Evolutionary conservation across 2,113 vertebrate species (phyloP).

Genomic region (Aviceda subcristata): DNA sequence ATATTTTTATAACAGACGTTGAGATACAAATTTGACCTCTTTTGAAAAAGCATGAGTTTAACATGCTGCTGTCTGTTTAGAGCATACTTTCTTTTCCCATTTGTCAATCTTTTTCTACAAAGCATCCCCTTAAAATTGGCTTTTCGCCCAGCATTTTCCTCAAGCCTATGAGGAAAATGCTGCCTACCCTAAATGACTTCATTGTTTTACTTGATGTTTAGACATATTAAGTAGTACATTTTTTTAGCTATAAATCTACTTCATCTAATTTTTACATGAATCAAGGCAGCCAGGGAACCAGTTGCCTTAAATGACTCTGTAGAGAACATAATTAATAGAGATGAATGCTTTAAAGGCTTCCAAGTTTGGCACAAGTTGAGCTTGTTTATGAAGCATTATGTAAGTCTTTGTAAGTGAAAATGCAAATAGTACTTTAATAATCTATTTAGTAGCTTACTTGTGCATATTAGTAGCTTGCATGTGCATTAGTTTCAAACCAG

Average conservation of each 20-base stretch:
- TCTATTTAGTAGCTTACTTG: background rate
- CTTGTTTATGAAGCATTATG: background rate
- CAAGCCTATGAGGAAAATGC: background rate
- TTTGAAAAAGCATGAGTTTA: background rate
- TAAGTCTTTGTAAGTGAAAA: background rate
- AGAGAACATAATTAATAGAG: background rate
- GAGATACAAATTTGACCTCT: background rate
- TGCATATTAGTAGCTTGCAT: background rate
- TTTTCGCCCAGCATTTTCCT: background rate
- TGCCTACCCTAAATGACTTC: background rate
- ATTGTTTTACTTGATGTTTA: background rate
- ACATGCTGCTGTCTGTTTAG: background rate
- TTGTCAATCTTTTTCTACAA: background rate
- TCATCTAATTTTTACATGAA: background rate
- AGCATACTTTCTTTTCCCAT: background rate
- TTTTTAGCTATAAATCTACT: background rate
- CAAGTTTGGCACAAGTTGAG: background rate
- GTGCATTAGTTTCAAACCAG: background rate
- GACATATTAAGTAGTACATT: background rate
- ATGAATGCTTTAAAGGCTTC: background rate
- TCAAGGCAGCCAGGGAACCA: background rate
- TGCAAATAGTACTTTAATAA: background rate
- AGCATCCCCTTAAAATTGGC: background rate
- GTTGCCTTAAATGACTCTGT: background rate
- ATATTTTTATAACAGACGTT: background rate